These are phyloP conservation scores for Coregonus ussuriensis DNA, from an alignment of 2,797 vertebrate genomes.

Conservation along the genomic window DNA sequence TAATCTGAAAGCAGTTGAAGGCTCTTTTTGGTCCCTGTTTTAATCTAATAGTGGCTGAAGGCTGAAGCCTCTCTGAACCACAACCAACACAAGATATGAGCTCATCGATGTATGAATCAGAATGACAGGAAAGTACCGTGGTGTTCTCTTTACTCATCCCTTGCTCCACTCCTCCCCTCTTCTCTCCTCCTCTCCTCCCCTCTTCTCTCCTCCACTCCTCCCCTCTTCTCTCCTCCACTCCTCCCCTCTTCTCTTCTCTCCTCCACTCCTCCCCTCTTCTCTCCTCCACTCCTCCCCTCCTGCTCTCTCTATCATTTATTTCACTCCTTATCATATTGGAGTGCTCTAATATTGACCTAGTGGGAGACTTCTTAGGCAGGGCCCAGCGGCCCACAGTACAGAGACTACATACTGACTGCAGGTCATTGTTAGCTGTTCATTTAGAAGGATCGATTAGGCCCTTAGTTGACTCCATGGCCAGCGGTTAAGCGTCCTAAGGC, in stretches of 20 bases:
- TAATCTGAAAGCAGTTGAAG: constrained; percentile 21
- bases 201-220: not conserved
- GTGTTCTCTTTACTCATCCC: constrained; percentile 29
- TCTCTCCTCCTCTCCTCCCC: constrained; percentile 9
- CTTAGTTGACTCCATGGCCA: constrained; percentile 51
- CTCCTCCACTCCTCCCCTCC: constrained; percentile 3
- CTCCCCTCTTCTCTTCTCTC: not conserved
- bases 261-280: not conserved
- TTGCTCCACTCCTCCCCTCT: not conserved
- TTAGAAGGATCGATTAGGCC: constrained; percentile 62
- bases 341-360: constrained; percentile 69
- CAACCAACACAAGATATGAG: constrained; percentile 39
- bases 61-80: not conserved
- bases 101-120: constrained; percentile 43
- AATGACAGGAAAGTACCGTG: constrained; percentile 36
- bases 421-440: constrained; percentile 62
- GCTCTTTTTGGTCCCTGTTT: not conserved
- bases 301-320: constrained; percentile 44
- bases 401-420: constrained; percentile 37
- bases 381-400: constrained; percentile 18
- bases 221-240: not conserved
- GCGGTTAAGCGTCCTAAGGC: constrained; percentile 70
- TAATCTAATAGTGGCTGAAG: constrained; percentile 20
- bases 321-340: constrained; percentile 60
- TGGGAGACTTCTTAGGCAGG: constrained; percentile 58